Percentiles rank a stretch among this genome's conserved stretches.
Conservation (phyloP, 2,888 invertebrate genomes). For the Carcina quercana region DNA sequence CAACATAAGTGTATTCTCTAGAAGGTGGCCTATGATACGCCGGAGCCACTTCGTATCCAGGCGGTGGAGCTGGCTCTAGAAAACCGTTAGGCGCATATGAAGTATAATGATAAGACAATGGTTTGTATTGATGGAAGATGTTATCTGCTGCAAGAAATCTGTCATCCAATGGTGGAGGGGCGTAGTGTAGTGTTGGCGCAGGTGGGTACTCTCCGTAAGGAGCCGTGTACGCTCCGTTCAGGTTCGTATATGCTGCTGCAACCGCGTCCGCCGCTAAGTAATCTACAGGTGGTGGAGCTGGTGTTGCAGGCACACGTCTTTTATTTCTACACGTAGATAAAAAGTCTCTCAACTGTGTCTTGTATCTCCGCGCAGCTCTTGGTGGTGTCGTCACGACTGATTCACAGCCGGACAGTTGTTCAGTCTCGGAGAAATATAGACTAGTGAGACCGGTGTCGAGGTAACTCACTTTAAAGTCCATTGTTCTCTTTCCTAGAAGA, state of each 20-base stretch:
- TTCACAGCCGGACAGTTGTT: slow-evolving; percentile 80
- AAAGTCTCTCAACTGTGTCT: slow-evolving; percentile 94
- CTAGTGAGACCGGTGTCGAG: slow-evolving; percentile 94
- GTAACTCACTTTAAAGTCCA: slow-evolving; percentile 99
- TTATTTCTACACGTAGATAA: slow-evolving; percentile 93
- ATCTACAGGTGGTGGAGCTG: slow-evolving; percentile 79
- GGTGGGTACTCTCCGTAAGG: slow-evolving; percentile 84
- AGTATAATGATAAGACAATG: slow-evolving; percentile 87
- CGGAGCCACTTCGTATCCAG: slow-evolving; percentile 73
- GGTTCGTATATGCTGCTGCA: slow-evolving; percentile 86
- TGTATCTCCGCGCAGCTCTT: slow-evolving; percentile 91
- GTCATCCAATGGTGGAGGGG: slow-evolving; percentile 76
- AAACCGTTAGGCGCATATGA: slow-evolving; percentile 89
- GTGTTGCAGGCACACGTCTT: slow-evolving; percentile 75
- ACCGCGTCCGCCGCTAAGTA: slow-evolving; percentile 81
- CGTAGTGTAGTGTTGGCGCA: slow-evolving; percentile 81
- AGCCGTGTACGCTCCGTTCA: slow-evolving; percentile 86
- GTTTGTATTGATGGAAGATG: slow-evolving; percentile 91
- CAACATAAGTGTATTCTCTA: slow-evolving; percentile 74
- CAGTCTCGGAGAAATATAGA: slow-evolving; percentile 91
- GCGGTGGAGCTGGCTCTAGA: slow-evolving; percentile 81
- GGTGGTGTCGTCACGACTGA: slow-evolving; percentile 81
- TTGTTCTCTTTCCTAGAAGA: slow-evolving; percentile 96
- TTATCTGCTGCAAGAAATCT: slow-evolving; percentile 89
- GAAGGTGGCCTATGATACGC: slow-evolving; percentile 78